Base-by-base conservation (phyloP, 2,113 vertebrate genomes). In the Xyrauchen texanus region DNA sequence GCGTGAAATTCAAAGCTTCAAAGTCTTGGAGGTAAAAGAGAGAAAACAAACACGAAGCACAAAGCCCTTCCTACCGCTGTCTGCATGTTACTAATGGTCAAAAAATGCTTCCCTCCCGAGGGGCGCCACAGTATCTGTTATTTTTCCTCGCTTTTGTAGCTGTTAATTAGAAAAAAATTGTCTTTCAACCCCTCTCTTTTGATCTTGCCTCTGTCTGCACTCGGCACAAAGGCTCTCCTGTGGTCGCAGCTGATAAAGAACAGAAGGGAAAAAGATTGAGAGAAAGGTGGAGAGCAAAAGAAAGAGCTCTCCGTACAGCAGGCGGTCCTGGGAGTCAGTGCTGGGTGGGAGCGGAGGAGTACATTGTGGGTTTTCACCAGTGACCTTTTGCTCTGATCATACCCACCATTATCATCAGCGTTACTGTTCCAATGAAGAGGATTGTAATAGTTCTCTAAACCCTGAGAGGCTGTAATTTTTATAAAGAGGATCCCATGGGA, bases 161-260 rank as follows among this genome's bases (percentile, higher is more conserved):
- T 81, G 88, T 85, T 91, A 91, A 89, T 89, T 90, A 91, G 85
- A 88, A 88, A 92, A 81, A 88, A 88, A 86, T 75, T 85, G 84
- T 91, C 87, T 89, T 90, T 88, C 80, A 84, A 78, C 81, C 78
- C 82, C 21, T 81, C 85, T 86, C 81, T 87, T 34, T 88, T 87
- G 85, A 91, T 87, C 85, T 71, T 76, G 85, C 80, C 73, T 86
- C 85, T 61, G 79, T 87, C 84, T 87, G 84, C 85, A 83, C 85
- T 86, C 85, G 83, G 84, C 86, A 90, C 88, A 92, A 90, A 84
- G 85, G 89, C 85, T 88, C 90, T 90, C 91, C 87, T 78, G 88
- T 85, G 85, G 87, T 85, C 88, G 83, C 52, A 21, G 62, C 83
- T 85, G 87, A 90, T 86, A 87, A 88, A 83, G 21, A 79, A 66